phyloP scores from a whole-genome alignment of 30 jellyfish, hydroid and myxozoan genomes.

The Hydractinia symbiolongicarpus region DNA sequence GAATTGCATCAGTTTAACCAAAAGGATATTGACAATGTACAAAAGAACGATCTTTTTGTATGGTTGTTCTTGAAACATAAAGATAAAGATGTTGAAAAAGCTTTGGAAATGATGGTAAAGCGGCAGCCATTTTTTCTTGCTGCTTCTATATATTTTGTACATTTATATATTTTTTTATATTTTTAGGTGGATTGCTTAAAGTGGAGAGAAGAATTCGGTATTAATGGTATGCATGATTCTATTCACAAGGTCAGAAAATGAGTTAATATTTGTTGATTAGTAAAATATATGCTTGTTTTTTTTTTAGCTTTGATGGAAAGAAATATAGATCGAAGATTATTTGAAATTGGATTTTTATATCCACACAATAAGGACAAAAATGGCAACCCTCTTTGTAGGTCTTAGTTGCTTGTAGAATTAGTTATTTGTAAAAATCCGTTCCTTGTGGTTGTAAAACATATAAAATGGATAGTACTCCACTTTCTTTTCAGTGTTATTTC shows the following conservation, averaged over 20 bases:
- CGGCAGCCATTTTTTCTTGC: not conserved
- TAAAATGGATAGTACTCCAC: not conserved
- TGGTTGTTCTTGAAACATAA: constrained; percentile 82
- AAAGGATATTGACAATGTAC: constrained; percentile 69
- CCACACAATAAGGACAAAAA: constrained; percentile 66
- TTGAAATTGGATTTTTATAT: constrained; percentile 86
- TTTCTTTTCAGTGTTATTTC: constrained; percentile 54
- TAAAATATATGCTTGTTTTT: not conserved
- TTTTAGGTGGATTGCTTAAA: constrained; percentile 84
- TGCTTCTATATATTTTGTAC: not conserved
- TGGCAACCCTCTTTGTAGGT: constrained; percentile 78
- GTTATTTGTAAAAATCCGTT: not conserved
- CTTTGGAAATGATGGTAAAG: constrained; percentile 85
- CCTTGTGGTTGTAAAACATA: not conserved
- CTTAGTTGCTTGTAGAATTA: not conserved
- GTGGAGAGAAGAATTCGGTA: constrained; percentile 93
- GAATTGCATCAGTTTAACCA: constrained; percentile 69
- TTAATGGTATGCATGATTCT: constrained; percentile 49
- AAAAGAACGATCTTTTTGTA: constrained; percentile 55
- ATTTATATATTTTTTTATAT: not conserved
- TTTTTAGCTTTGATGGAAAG: constrained; percentile 67
- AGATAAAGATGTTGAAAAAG: constrained; percentile 82
- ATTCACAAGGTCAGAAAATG: not conserved
- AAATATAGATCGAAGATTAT: constrained; percentile 70
- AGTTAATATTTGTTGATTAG: not conserved